A percentile compares a stretch with the other conserved stretches of the same genome.
Evolutionary conservation across 2,888 invertebrate genomes (phyloP).

Genomic region (Harpagoxenus sublaevis): DNA sequence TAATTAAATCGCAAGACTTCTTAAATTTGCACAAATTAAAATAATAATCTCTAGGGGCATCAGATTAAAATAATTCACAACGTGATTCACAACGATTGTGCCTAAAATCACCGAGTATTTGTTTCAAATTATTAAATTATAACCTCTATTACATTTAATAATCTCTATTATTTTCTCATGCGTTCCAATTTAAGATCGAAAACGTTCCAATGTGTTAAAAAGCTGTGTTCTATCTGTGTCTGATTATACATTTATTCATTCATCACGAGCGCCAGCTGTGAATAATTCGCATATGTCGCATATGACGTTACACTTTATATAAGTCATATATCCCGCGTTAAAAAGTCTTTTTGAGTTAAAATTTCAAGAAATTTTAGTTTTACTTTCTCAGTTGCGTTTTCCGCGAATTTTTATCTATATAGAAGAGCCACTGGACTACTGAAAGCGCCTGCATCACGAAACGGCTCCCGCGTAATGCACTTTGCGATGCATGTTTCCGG

Average conservation of each 20-base stretch:
- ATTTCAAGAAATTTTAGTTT: neutral
- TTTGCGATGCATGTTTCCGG: slow-evolving; percentile 45
- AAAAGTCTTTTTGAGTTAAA: neutral
- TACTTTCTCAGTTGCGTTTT: slow-evolving; percentile 12
- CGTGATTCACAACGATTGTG: neutral
- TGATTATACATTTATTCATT: neutral
- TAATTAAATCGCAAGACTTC: slow-evolving; percentile 1
- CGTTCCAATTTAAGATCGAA: neutral
- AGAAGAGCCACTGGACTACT: neutral
- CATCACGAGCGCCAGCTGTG: neutral
- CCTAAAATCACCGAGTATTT: neutral
- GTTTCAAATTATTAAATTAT: neutral
- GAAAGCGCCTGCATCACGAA: neutral
- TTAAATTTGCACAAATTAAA: slow-evolving; percentile 8
- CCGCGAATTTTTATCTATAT: slow-evolving; percentile 3
- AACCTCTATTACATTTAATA: neutral
- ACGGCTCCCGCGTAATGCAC: neutral
- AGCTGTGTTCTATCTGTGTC: neutral
- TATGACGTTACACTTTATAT: neutral
- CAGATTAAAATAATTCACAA: slow-evolving; percentile 4
- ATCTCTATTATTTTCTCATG: neutral
- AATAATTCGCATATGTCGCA: neutral
- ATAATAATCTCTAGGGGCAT: neutral
- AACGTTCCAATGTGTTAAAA: neutral
- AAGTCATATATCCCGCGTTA: neutral